Evolutionary conservation across 37 sponge, comb jelly and placozoan genomes (phyloP).

Genomic region (Halichondria panicea): DNA sequence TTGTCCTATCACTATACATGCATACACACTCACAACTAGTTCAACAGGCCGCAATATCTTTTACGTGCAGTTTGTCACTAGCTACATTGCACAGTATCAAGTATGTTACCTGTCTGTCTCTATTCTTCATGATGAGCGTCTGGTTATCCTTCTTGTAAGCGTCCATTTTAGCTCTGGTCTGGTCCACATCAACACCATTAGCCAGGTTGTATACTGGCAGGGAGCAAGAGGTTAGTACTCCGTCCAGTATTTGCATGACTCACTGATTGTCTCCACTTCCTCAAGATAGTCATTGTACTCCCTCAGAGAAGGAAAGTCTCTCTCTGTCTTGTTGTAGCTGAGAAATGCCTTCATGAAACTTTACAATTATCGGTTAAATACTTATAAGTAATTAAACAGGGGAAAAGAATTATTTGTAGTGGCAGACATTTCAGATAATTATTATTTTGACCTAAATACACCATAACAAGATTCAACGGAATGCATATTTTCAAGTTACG

Average conservation of each 20-base stretch:
- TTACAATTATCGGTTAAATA: neutral
- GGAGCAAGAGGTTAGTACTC: too few species aligned
- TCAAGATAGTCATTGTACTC: constrained; percentile 97
- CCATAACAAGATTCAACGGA: neutral
- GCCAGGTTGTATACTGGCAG: constrained; percentile 74
- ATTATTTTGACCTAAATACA: neutral
- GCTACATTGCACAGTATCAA: too few species aligned
- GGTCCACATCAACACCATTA: constrained; percentile 83
- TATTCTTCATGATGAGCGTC: constrained; percentile 78
- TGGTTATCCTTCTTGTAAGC: constrained; percentile 87
- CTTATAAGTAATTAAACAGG: too few species aligned
- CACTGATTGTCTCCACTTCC: constrained; percentile 89
- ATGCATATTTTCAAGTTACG: neutral
- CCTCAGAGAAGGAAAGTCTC: constrained; percentile 70
- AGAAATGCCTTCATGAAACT: too few species aligned
- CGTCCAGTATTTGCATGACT: neutral
- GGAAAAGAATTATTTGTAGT: too few species aligned
- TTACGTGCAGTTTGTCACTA: too few species aligned
- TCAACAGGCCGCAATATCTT: too few species aligned
- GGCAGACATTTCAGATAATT: too few species aligned
- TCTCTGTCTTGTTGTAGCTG: constrained; percentile 89
- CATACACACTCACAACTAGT: too few species aligned
- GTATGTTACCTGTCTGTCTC: constrained; percentile 67
- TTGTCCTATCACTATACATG: too few species aligned
- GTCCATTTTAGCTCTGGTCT: constrained; percentile 63